phyloP scores from a whole-genome alignment of 2,888 invertebrate species.

The Cheilosia variabilis region DNA sequence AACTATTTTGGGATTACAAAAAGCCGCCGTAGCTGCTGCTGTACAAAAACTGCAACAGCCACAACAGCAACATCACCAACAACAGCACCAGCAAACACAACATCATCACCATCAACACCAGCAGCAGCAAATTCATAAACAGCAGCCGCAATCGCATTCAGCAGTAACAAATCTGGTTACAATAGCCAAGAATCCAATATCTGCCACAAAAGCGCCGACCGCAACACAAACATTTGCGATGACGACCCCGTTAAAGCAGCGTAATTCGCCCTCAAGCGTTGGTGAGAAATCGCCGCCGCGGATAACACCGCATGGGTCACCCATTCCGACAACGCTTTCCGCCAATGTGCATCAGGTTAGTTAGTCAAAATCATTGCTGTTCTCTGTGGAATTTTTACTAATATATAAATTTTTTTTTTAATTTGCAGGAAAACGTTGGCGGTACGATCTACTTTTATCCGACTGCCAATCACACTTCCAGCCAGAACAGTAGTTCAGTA shows the following conservation, averaged over 20 bases:
- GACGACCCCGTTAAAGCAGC: constrained; percentile 81
- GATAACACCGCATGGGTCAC: constrained; percentile 85
- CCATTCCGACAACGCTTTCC: constrained; percentile 82
- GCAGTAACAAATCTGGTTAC: constrained; percentile 72
- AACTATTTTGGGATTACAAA: constrained; percentile 80
- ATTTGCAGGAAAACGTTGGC: constrained; percentile 92
- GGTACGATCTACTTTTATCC: constrained; percentile 98
- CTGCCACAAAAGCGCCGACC: constrained; percentile 78
- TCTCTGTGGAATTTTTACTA: not conserved
- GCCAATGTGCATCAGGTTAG: constrained; percentile 82
- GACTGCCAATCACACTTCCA: constrained; percentile 85
- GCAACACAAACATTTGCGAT: constrained; percentile 79
- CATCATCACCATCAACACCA: constrained; percentile 74
- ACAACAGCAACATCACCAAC: constrained; percentile 77
- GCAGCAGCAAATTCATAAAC: constrained; percentile 75
- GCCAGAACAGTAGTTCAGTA: constrained; percentile 81
- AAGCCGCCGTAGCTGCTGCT: constrained; percentile 79
- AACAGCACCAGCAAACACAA: constrained; percentile 79
- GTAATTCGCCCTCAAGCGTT: constrained; percentile 81
- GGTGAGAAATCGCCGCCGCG: constrained; percentile 84
- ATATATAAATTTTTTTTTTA: constrained; percentile 15
- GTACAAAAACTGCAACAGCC: constrained; percentile 80
- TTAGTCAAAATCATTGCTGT: constrained; percentile 56
- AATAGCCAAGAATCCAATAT: constrained; percentile 63
- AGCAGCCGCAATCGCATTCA: constrained; percentile 75